Percentiles rank a stretch among this genome's conserved stretches.
Conservation (phyloP, 2,797 vertebrate species). For the Chrosomus eos region DNA sequence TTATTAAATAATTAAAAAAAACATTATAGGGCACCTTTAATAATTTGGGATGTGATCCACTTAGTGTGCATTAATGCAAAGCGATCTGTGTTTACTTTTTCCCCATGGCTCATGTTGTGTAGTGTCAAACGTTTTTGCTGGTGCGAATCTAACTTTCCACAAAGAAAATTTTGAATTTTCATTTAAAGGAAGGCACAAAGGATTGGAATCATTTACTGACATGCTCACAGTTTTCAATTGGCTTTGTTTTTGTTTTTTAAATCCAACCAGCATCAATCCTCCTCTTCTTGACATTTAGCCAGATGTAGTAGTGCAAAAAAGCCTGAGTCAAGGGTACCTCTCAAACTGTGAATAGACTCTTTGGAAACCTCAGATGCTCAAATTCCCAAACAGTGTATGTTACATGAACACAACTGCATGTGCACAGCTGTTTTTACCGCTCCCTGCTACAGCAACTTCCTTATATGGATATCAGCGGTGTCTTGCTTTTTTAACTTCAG, state of each 20-base stretch:
- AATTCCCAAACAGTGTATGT: slow-evolving; percentile 38
- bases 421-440: slow-evolving; percentile 15
- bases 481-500: background rate
- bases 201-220: background rate
- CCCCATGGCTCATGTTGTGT: background rate
- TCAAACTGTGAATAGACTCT: background rate
- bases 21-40: no score
- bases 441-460: slow-evolving; percentile 10
- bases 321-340: slow-evolving; percentile 24
- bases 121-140: background rate
- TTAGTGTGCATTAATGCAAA: background rate
- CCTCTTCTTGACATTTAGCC: slow-evolving; percentile 4
- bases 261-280: background rate
- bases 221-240: background rate
- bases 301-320: slow-evolving; percentile 3
- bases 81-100: background rate
- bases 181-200: background rate
- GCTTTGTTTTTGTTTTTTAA: slow-evolving; percentile 6
- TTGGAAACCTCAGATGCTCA: slow-evolving; percentile 36
- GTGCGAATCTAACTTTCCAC: background rate
- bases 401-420: slow-evolving; percentile 32
- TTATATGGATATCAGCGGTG: slow-evolving; percentile 22
- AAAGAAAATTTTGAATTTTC: background rate
- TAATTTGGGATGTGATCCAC: background rate
- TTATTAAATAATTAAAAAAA: no score